Evolutionary conservation across 2,888 invertebrate genomes (phyloP).

Genomic region (Luperina nickerlii): DNA sequence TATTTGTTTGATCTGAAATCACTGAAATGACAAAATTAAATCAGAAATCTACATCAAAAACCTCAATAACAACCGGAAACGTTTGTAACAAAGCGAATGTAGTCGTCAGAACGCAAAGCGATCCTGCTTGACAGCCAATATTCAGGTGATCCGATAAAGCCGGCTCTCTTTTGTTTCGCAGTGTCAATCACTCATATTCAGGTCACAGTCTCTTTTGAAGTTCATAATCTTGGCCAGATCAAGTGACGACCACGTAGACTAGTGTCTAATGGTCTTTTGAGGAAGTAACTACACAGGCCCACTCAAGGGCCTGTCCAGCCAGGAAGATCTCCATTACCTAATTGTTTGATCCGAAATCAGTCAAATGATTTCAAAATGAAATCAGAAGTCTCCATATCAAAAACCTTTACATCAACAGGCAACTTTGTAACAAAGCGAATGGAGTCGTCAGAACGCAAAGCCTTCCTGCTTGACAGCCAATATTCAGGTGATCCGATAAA

Average conservation of each 20-base stretch:
- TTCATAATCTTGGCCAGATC: too few relatives aligned
- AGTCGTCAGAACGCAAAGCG: conserved; percentile 17
- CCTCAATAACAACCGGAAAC: not conserved
- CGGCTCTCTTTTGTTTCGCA: conserved; percentile 48
- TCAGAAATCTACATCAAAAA: not conserved
- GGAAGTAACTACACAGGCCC: too few relatives aligned
- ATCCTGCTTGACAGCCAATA: conserved; percentile 45
- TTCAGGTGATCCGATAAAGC: conserved; percentile 47
- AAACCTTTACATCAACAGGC: not conserved
- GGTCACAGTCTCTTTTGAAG: too few relatives aligned
- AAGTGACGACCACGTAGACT: too few relatives aligned
- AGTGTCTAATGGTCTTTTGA: too few relatives aligned
- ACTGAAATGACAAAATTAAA: not conserved
- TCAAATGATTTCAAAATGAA: not conserved
- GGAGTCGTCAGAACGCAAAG: conserved; percentile 16
- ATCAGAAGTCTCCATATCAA: not conserved
- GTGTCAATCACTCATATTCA: conserved; percentile 60
- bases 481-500: conserved; percentile 51
- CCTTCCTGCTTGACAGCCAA: conserved; percentile 43
- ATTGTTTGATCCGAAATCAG: too few relatives aligned
- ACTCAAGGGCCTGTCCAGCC: too few relatives aligned
- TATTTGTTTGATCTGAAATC: not conserved
- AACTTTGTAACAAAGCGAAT: conserved; percentile 25
- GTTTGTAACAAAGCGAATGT: conserved; percentile 26
- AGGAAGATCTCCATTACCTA: too few relatives aligned